phyloP scores from a whole-genome alignment of 2,888 invertebrate genomes.

The Lasioglossum oenotherae region DNA sequence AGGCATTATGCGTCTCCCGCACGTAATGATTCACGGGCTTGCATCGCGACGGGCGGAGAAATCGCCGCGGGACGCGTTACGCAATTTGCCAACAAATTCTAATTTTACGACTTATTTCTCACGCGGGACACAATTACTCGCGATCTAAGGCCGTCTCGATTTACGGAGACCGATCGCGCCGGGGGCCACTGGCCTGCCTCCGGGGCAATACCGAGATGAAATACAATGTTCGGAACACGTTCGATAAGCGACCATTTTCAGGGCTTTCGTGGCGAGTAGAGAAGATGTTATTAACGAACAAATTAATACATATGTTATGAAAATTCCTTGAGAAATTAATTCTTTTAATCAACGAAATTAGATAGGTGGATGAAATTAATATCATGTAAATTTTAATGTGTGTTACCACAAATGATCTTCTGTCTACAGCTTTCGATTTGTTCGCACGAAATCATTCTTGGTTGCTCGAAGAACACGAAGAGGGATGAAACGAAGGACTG shows the following conservation, averaged over 20 bases:
- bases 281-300: too few species aligned
- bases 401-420: neutral
- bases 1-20: conserved; percentile 59
- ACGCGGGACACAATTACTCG: conserved; percentile 31
- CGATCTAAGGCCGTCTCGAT: neutral
- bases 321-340: too few species aligned
- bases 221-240: neutral
- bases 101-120: conserved; percentile 53
- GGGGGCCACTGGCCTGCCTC: neutral
- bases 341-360: too few species aligned
- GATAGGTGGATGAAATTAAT: too few species aligned
- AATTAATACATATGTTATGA: too few species aligned
- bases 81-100: conserved; percentile 52
- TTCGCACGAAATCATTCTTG: neutral
- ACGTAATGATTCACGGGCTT: conserved; percentile 53
- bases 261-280: neutral
- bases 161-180: neutral
- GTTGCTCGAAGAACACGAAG: neutral
- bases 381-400: too few species aligned
- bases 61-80: conserved; percentile 38
- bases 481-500: neutral
- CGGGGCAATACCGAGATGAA: neutral
- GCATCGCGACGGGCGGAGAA: conserved; percentile 15
- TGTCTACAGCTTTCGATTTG: neutral
- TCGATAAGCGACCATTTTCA: neutral